phyloP scores from a whole-genome alignment of 2,113 vertebrate species.

The Vidua chalybeata region DNA sequence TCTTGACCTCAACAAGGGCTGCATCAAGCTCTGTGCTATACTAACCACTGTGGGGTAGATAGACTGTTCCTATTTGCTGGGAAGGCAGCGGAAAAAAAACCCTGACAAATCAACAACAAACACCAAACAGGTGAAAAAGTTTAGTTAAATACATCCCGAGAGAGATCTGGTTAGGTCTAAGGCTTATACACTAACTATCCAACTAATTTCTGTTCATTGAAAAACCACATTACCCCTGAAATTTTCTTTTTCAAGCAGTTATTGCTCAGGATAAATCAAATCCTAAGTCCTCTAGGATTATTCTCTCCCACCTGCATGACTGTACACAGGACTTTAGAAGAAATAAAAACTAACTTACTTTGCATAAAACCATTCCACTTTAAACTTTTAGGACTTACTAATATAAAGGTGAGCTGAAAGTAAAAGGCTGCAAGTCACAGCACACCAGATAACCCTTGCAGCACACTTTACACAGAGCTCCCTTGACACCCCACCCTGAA shows the following conservation, averaged over 20 bases:
- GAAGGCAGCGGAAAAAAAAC: neutral
- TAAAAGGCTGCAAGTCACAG: neutral
- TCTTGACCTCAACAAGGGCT: slow-evolving; percentile 76
- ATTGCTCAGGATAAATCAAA: neutral
- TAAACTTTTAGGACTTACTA: neutral
- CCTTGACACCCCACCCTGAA: neutral
- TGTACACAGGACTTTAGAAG: neutral
- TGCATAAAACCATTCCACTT: neutral
- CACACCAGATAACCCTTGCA: rapidly evolving
- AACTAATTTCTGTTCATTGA: neutral
- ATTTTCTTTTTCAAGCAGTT: neutral
- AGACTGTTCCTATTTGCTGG: neutral
- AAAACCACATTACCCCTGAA: neutral
- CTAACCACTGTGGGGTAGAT: slow-evolving; percentile 35
- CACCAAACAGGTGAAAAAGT: neutral
- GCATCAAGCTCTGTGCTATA: slow-evolving; percentile 53
- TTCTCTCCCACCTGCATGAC: neutral
- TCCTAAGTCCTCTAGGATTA: neutral
- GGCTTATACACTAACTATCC: neutral
- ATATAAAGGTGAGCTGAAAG: neutral
- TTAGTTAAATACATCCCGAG: neutral
- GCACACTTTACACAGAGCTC: rapidly evolving
- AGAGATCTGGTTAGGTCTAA: neutral
- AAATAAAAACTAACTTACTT: neutral
- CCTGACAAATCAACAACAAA: neutral